Conservation (phyloP, 2,797 vertebrate genomes). For the Anas flavirostris region DNA sequence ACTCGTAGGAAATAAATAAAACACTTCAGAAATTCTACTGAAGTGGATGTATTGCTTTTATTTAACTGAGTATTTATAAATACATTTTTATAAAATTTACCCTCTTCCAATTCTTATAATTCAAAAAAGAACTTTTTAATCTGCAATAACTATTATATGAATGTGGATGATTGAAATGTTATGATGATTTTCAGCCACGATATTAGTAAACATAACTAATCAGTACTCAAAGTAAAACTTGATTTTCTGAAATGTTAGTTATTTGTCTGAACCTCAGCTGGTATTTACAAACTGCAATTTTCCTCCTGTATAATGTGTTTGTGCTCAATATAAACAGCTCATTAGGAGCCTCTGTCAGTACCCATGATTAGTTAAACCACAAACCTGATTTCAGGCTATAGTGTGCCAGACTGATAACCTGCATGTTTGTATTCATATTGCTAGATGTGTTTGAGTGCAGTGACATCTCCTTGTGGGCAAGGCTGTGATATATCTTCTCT, state of each 20-base stretch:
- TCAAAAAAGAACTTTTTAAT: neutral
- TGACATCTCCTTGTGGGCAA: neutral
- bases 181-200: neutral
- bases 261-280: neutral
- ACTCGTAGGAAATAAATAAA: neutral
- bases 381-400: neutral
- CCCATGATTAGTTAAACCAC: neutral
- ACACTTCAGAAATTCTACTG: neutral
- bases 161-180: neutral
- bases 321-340: neutral
- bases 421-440: neutral
- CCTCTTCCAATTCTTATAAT: neutral
- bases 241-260: slow-evolving; percentile 18
- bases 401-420: neutral
- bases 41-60: neutral
- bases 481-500: neutral
- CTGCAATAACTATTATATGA: neutral
- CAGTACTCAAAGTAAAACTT: slow-evolving; percentile 28
- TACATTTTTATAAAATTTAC: neutral
- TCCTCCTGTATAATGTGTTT: slow-evolving; percentile 1
- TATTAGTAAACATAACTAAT: neutral
- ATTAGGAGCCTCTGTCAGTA: neutral
- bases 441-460: neutral
- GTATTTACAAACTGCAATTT: neutral
- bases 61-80: neutral